Evolutionary conservation across 2,113 vertebrate genomes (phyloP), one percentile per base, ranked within the genome.

Genomic region (Pangasianodon gigas): DNA sequence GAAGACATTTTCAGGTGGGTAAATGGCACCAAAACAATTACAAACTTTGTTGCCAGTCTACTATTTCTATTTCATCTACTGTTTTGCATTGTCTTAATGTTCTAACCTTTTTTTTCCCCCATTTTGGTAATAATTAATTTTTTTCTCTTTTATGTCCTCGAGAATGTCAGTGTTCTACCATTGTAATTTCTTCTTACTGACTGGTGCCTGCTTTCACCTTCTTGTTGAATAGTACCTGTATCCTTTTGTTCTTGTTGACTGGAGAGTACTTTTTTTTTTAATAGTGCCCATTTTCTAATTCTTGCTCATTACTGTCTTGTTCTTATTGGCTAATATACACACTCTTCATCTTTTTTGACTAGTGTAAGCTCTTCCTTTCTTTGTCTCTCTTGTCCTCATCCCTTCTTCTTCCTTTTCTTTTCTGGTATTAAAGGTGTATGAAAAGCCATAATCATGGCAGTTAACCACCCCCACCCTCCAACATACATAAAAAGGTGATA

Each of bases 401-500:
- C 88, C 83, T 48, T 26, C 52, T 84, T 87, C 62, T 71, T 56
- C 82, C 81, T 81, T 87, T 91, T 91, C 75, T 87, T 51, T 90
- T 69, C 82, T 91, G 88, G n/a, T 83, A 80, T 60, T 65, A 44
- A 69, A 89, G 37, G 88, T 89, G 77, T 80, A 75, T 94, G 91
- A 93, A 93, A 94, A 93, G 91, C 92, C 92, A 92, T 95, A 94
- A 95, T 94, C 93, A 95, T 93, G 92, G 93, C 93, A 93, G 91
- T 91, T 93, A 94, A 92, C 84, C 93, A 93, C 92, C 90, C 93
- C 87, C n/a, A 32, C 10, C 32, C 37, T 91, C 79, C 94, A 93
- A 91, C 92, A 93, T 81, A 88, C 89, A 37, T 87, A 21, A 85
- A 71, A 93, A 92, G 89, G 90, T 92, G 91, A 93, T 91, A 92